These are phyloP conservation scores for Hirtodrosophila duncani DNA, from an alignment of 2,888 invertebrate species.

Conservation along the genomic window DNA sequence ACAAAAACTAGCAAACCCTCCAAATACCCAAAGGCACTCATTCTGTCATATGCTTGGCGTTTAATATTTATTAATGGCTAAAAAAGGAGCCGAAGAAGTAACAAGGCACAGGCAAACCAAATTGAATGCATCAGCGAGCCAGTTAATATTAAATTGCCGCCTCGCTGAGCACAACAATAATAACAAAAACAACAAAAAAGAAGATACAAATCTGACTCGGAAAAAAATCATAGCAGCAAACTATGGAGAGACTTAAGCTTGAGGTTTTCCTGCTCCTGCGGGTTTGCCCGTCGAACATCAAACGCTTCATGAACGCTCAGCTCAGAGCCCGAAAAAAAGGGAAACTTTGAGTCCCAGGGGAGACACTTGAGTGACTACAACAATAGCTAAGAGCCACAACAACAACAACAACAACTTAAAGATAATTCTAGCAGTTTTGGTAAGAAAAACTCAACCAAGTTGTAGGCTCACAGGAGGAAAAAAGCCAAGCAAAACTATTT, in stretches of 20 bases:
- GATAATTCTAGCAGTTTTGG: conserved; percentile 12
- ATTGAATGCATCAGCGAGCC: conserved; percentile 67
- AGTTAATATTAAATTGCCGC: conserved; percentile 71
- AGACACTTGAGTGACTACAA: conserved; percentile 70
- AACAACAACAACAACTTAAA: conserved; percentile 7
- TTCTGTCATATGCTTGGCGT: conserved; percentile 31
- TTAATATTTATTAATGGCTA: conserved; percentile 63
- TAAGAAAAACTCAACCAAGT: conserved; percentile 13
- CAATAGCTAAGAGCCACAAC: conserved; percentile 17
- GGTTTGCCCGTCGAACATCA: conserved; percentile 47
- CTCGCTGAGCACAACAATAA: conserved; percentile 41
- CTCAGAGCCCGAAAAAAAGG: conserved; percentile 28
- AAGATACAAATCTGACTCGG: conserved; percentile 17
- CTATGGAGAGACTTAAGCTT: conserved; percentile 48
- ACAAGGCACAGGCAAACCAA: conserved; percentile 32
- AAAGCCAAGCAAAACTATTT: conserved; percentile 66
- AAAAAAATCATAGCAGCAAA: conserved; percentile 24
- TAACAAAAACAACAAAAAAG: conserved; percentile 10
- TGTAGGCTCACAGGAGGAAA: conserved; percentile 20
- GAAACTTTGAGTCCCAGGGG: conserved; percentile 63
- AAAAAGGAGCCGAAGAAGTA: conserved; percentile 13
- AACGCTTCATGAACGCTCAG: conserved; percentile 68
- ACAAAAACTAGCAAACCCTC: conserved; percentile 22
- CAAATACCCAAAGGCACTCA: conserved; percentile 11
- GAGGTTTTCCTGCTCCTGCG: conserved; percentile 31